Evolutionary conservation across 2,888 invertebrate species (phyloP), one percentile per base, ranked within the genome.

Genomic region (Hydroisotoma schaefferi): DNA sequence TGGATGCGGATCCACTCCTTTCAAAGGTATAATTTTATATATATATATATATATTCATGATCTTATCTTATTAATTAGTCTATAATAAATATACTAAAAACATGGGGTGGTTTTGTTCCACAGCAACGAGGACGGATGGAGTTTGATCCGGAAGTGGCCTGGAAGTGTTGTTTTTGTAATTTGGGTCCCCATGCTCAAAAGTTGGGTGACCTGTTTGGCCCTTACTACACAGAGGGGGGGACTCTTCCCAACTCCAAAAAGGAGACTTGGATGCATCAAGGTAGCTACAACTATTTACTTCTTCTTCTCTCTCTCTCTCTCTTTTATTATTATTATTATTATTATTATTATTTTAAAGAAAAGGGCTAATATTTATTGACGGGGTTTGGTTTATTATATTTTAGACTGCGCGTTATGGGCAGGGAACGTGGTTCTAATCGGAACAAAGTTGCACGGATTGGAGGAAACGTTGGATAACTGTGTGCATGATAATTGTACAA

Each of bases 231-330:
- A 10, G 55, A 70, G 22, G 46, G 47, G 27, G 49, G 38, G 18
- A 40, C 15, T 5, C n/a, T 15, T 5, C 15, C 40, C n/a, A 38
- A 22, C 22, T 47, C 37, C 22, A 65, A 65, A 47, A 55, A 57
- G 8, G 72, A 72, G 63, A 69, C 69, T 10, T 72, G 72, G 72
- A 61, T 72, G 57, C 72, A 72, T 56, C 62, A 66, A 66, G 71
- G 71, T 70, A 33, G 18, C 6, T 2, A 15, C 33, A 15, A n/a
- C n/a, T 33, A 33, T 33, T 8, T 12, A 33, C 15, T 10, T 33
- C 33, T 10, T 33, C n/a, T n/a, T n/a, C n/a, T n/a, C n/a, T n/a
- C n/a, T n/a, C n/a, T n/a, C n/a, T n/a, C n/a, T n/a, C n/a, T n/a
- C n/a, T n/a, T n/a, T n/a, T n/a, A n/a, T n/a, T n/a, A n/a, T n/a